Percentiles rank a stretch among this genome's conserved stretches.
These are phyloP conservation scores for Syrmaticus mikado DNA, from an alignment of 2,113 vertebrate species.

Conservation along the genomic window DNA sequence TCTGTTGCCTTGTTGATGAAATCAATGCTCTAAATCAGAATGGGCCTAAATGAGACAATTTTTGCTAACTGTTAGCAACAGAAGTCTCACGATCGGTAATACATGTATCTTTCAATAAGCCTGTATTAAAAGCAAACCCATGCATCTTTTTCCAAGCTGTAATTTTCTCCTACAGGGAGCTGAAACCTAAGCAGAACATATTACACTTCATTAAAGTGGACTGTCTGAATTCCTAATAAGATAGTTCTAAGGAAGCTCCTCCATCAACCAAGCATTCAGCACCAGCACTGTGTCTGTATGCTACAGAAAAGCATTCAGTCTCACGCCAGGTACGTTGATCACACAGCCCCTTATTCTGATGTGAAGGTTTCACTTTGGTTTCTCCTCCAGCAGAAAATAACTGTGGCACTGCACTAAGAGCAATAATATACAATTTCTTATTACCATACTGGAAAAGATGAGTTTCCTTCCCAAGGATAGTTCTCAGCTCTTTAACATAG, in stretches of 20 bases:
- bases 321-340: background rate
- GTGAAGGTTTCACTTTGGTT: background rate
- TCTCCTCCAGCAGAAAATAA: background rate
- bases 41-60: background rate
- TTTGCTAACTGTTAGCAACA: background rate
- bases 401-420: background rate
- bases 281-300: background rate
- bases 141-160: background rate
- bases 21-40: background rate
- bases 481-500: background rate
- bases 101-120: background rate
- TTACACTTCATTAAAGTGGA: background rate
- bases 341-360: fast-evolving
- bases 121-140: background rate
- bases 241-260: background rate
- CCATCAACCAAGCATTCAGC: background rate
- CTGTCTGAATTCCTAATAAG: background rate
- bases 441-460: background rate
- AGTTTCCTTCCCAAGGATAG: background rate
- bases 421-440: background rate
- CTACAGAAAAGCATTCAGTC: background rate
- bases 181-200: background rate
- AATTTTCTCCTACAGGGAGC: background rate
- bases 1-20: conserved; percentile 7
- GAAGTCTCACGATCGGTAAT: background rate